phyloP scores from a whole-genome alignment of 2,113 vertebrate species.

The Catharus bicknelli region DNA sequence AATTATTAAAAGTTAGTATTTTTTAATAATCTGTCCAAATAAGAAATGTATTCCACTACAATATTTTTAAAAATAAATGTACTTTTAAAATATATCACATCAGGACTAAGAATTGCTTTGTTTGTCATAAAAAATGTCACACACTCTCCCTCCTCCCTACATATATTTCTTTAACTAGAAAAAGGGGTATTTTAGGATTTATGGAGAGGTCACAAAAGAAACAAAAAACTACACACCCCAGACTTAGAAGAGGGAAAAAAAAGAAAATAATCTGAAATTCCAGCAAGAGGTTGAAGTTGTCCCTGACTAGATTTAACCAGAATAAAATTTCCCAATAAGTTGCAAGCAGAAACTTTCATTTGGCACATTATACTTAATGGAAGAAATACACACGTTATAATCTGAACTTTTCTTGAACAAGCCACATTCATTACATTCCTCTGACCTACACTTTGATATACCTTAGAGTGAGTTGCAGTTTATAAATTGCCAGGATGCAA shows the following conservation, averaged over 20 bases:
- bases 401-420: neutral
- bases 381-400: neutral
- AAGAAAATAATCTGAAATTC: neutral
- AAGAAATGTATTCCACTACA: neutral
- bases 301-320: neutral
- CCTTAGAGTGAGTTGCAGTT: neutral
- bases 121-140: neutral
- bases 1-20: neutral
- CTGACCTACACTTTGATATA: neutral
- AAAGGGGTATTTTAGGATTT: neutral
- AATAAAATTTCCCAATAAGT: neutral
- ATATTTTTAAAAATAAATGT: neutral
- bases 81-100: neutral
- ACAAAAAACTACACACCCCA: neutral
- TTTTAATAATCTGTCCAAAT: neutral
- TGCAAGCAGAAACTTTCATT: neutral
- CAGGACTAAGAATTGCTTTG: neutral
- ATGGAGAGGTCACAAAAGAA: neutral
- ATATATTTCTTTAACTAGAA: neutral
- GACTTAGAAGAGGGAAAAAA: neutral
- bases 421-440: neutral
- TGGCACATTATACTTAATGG: neutral
- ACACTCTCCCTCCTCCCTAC: neutral
- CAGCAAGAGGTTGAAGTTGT: neutral
- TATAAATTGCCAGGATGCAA: neutral